Evolutionary conservation across 2,888 invertebrate species (phyloP), one percentile per base, ranked within the genome.

Genomic region (Sesia bembeciformis): DNA sequence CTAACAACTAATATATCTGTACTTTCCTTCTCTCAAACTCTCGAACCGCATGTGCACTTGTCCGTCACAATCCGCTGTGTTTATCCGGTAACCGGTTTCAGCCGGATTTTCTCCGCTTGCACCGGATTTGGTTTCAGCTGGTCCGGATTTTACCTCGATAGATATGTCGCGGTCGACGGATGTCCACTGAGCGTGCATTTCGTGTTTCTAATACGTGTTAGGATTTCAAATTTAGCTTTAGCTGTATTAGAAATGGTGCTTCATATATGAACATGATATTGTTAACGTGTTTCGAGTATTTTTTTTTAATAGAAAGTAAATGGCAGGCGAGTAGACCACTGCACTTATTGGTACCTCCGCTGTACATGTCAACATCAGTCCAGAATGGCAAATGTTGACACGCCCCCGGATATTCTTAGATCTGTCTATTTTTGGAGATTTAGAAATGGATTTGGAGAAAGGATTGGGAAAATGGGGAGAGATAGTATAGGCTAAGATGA

Each of bases 131-230:
- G 23, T 38, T 50, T 50, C 39, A 46, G 8, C 46, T 38, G 39
- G 50, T 63, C 67, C 74, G 71, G 74, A 78, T 72, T 67, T 74
- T 63, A 72, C 72, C 65, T 66, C 67, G 73, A 68, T 69, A 78
- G 76, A 77, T 74, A 71, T 63, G 63, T 62, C 59, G 64, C 61
- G 64, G 66, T 61, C 62, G 62, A 56, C 66, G 66, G 65, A 59
- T 62, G 66, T 61, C 64, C 68, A 65, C 53, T 60, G 60, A 67
- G 65, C 75, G 67, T 72, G 56, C 54, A 60, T n/a, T 46, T 52
- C 39, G 23, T 52, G 23, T n/a, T 49, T 62, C 61, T 56, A 51
- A 51, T 54, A 53, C 51, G 38, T 52, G 54, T 62, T 57, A 59
- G 60, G 56, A 40, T 50, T 55, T 52, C 57, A 7, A 50, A 50